Conservation (phyloP, 2,797 vertebrate species). For the Forpus xanthops region DNA sequence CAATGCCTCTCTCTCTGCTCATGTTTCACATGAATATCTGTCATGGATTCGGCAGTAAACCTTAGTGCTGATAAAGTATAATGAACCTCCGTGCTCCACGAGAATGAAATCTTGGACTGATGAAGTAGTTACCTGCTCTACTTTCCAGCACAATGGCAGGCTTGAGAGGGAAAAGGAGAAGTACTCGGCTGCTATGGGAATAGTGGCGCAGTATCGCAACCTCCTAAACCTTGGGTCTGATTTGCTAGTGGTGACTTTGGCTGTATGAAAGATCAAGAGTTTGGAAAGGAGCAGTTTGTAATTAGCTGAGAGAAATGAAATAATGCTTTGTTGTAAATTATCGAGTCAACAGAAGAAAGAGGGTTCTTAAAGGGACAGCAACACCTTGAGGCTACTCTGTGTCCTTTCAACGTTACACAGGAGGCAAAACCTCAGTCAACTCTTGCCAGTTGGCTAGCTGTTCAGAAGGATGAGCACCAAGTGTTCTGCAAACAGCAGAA, state of each 20-base stretch:
- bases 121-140: conserved; percentile 51
- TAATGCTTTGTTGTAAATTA: conserved; percentile 5
- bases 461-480: neutral
- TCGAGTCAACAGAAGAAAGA: conserved; percentile 4
- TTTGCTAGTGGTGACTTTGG: neutral
- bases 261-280: neutral
- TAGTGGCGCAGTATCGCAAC: neutral
- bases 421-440: neutral
- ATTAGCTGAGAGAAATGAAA: conserved; percentile 22
- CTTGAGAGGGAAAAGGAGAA: neutral
- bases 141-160: conserved; percentile 19
- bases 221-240: neutral
- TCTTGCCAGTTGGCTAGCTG: neutral
- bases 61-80: conserved; percentile 82
- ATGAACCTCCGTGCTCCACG: conserved; percentile 74
- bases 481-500: neutral
- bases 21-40: conserved; percentile 81
- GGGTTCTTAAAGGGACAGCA: conserved; percentile 47
- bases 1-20: conserved; percentile 80
- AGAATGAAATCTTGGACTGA: conserved; percentile 58
- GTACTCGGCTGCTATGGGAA: neutral
- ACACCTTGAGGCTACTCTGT: conserved; percentile 16
- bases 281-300: neutral
- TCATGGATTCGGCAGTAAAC: conserved; percentile 83
- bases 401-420: neutral